A percentile compares a stretch with the other conserved stretches of the same genome.
Evolutionary conservation across 2,888 invertebrate genomes (phyloP).

Genomic region (Eristalis tenax): DNA sequence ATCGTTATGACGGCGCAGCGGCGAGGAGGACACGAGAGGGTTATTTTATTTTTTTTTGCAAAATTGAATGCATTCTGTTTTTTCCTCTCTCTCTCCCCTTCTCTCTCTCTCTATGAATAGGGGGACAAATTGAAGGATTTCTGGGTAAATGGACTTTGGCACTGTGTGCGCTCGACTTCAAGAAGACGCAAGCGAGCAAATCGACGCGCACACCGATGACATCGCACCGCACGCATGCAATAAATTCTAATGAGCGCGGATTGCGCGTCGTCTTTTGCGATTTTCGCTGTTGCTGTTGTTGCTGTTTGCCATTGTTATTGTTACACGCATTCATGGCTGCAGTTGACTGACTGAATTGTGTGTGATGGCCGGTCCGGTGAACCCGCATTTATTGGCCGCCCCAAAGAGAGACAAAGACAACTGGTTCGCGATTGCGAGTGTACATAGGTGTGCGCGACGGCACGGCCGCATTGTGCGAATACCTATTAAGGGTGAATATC

Average conservation of each 20-base stretch:
- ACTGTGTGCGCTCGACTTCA: slow-evolving; percentile 4
- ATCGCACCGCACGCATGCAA: slow-evolving; percentile 65
- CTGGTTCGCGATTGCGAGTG: slow-evolving; percentile 48
- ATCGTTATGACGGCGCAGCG: not conserved
- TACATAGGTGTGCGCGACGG: slow-evolving; percentile 17
- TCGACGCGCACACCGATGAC: slow-evolving; percentile 53
- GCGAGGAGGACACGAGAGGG: not conserved
- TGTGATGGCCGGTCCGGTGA: slow-evolving; percentile 47
- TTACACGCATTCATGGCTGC: not conserved
- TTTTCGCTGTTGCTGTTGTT: slow-evolving; percentile 21
- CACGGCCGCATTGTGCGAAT: slow-evolving; percentile 31
- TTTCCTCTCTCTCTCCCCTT: slow-evolving; percentile 48
- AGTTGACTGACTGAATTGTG: slow-evolving; percentile 10
- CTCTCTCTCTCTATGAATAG: not conserved
- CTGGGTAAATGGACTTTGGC: slow-evolving; percentile 65
- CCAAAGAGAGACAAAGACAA: slow-evolving; percentile 13
- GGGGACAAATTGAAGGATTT: slow-evolving; percentile 16
- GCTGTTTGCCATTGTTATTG: not conserved
- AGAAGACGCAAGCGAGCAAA: slow-evolving; percentile 58
- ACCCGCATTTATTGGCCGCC: slow-evolving; percentile 56
- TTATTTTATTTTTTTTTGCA: slow-evolving; percentile 52
- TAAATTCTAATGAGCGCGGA: slow-evolving; percentile 66
- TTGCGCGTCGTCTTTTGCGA: slow-evolving; percentile 24
- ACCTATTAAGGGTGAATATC: slow-evolving; percentile 62
- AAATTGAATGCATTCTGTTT: not conserved